Conservation (phyloP, 1,140 invertebrate species). For the Euglossa dilemma region DNA sequence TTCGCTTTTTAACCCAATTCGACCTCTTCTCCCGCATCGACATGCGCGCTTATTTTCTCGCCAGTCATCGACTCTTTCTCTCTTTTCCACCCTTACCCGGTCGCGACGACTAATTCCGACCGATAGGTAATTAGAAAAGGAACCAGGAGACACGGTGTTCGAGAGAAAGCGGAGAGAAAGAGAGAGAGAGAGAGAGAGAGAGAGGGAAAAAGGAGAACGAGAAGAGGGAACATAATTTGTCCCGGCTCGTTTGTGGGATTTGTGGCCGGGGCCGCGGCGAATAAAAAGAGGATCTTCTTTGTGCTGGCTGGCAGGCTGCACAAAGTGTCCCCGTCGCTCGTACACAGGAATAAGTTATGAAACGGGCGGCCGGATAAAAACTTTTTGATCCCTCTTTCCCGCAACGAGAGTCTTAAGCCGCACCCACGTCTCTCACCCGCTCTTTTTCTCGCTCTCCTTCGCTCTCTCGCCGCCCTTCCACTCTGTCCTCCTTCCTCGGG, state of each 20-base stretch:
- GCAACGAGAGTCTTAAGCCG: slow-evolving; percentile 43
- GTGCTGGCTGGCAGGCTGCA: slow-evolving; percentile 23
- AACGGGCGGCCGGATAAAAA: slow-evolving; percentile 45
- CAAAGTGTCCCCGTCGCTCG: slow-evolving; percentile 42
- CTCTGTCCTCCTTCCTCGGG: neutral
- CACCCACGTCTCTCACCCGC: slow-evolving; percentile 25
- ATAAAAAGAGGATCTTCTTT: slow-evolving; percentile 41
- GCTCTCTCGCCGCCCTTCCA: too few relatives aligned
- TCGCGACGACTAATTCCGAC: neutral
- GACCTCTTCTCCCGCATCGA: neutral
- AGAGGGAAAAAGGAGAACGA: neutral
- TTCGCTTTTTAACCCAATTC: neutral
- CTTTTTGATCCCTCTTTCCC: slow-evolving; percentile 50
- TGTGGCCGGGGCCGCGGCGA: slow-evolving; percentile 16
- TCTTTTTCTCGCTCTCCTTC: neutral
- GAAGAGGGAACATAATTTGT: slow-evolving; percentile 47
- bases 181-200: too few relatives aligned
- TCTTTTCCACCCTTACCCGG: neutral
- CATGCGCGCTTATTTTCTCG: neutral
- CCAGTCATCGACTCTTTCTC: too few relatives aligned
- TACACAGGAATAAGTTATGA: slow-evolving; percentile 55
- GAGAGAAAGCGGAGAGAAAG: neutral
- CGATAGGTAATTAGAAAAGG: slow-evolving; percentile 12
- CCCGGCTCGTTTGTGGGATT: slow-evolving; percentile 54
- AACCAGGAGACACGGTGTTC: neutral